Evolutionary conservation across 2,888 invertebrate genomes (phyloP).

Genomic region (Camponotus fellah): DNA sequence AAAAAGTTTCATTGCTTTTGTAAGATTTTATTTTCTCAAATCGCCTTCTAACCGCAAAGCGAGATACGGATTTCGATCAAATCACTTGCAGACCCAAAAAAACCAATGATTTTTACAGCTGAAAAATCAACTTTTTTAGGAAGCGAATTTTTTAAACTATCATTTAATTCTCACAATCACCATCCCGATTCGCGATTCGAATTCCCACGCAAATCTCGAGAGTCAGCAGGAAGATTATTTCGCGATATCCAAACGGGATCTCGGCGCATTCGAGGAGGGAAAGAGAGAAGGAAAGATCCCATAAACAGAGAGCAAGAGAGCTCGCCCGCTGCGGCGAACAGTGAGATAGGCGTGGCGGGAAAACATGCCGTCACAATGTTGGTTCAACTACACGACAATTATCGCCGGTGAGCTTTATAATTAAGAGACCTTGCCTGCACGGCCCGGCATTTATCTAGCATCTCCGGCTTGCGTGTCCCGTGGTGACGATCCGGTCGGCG

Average conservation of each 20-base stretch:
- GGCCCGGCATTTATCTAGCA: slow-evolving; percentile 64
- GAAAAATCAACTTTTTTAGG: not conserved
- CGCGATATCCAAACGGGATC: slow-evolving; percentile 56
- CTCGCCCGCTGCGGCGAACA: slow-evolving; percentile 81
- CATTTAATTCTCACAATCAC: not conserved
- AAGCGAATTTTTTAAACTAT: not conserved
- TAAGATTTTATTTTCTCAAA: not conserved
- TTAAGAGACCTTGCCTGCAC: slow-evolving; percentile 76
- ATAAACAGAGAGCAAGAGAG: slow-evolving; percentile 79
- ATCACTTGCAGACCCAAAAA: not conserved
- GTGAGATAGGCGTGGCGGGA: slow-evolving; percentile 84
- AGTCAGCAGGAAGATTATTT: slow-evolving; percentile 37
- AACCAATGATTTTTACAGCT: not conserved
- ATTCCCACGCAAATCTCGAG: slow-evolving; percentile 56
- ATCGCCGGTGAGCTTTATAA: slow-evolving; percentile 85
- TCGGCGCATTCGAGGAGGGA: slow-evolving; percentile 59
- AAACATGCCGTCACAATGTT: slow-evolving; percentile 86
- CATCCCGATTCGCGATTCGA: not conserved
- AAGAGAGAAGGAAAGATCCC: slow-evolving; percentile 58
- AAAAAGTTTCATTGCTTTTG: not conserved
- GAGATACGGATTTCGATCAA: not conserved
- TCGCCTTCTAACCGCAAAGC: not conserved
- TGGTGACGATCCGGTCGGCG: slow-evolving; percentile 69
- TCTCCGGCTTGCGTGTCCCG: slow-evolving; percentile 65
- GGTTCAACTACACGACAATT: slow-evolving; percentile 86